These are phyloP conservation scores for Leptodactylus fallax DNA, from an alignment of 2,797 vertebrate genomes.

Conservation along the genomic window DNA sequence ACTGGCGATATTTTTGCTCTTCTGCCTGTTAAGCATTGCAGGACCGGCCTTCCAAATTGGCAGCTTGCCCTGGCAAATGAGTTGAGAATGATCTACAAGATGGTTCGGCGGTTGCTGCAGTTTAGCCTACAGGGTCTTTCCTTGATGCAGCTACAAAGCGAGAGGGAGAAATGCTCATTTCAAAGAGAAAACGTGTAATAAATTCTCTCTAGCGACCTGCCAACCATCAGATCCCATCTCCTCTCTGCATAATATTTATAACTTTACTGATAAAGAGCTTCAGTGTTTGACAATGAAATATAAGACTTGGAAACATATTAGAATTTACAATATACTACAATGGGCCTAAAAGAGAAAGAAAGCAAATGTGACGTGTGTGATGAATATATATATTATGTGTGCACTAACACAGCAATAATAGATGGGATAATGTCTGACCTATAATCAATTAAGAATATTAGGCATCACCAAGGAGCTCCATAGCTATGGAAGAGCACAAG, in stretches of 20 bases:
- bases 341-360: background rate
- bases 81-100: constrained; percentile 50
- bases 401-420: background rate
- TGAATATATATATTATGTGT: background rate
- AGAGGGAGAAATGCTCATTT: constrained; percentile 36
- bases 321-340: constrained; percentile 6
- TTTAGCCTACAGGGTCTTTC: constrained; percentile 49
- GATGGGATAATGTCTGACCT: background rate
- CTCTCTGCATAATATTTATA: constrained; percentile 38
- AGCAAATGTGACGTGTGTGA: background rate
- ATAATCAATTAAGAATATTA: background rate
- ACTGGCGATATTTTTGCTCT: constrained; percentile 20
- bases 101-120: constrained; percentile 13
- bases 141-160: constrained; percentile 47
- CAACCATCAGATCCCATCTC: constrained; percentile 25
- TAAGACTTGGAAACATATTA: constrained; percentile 1
- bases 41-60: constrained; percentile 36
- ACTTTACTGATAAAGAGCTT: constrained; percentile 23
- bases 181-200: constrained; percentile 35
- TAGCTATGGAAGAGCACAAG: background rate
- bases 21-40: constrained; percentile 44
- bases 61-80: constrained; percentile 50
- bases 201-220: constrained; percentile 40
- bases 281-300: constrained; percentile 28
- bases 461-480: background rate